Evolutionary conservation across 2,113 vertebrate species (phyloP), one percentile per base, ranked within the genome.

Genomic region (Xiphophorus maculatus): DNA sequence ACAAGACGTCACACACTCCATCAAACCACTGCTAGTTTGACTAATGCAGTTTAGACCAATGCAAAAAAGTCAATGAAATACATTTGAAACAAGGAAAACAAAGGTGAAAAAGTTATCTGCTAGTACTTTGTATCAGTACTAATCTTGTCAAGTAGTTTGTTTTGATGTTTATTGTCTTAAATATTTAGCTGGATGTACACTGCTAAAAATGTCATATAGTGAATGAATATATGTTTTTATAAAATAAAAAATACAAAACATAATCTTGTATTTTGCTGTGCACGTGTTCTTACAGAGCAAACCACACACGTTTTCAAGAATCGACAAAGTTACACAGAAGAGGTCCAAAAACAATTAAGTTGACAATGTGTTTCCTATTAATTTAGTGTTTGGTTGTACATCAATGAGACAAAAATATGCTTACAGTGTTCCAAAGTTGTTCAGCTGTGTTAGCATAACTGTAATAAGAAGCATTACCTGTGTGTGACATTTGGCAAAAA

Each of bases 1-100:
- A 84, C 90, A 91, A 92, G 89, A 93, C 82, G 88, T 92, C 92
- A 93, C 73, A 33, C 91, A 92, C 90, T 72, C 86, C 19, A 80
- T 90, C 73, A 90, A 86, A 86, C 66, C 35, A 10, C 76, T 15
- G 76, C 72, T 74, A 76, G 87, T 78, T 79, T 81, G 80, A 84
- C 86, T 76, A 83, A 83, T 62, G 74, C 81, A 58, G 72, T 78
- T 71, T 70, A 67, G 69, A 79, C 80, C 71, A 73, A 72, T 76
- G 78, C 80, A 69, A 65, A 48, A 48, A 65, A 27, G 63, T 69
- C 63, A 76, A 88, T 77, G 74, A 85, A 76, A 77, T 75, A 37
- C 33, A 60, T 74, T 61, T 69, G 66, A 60, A 61, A 80, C 73
- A 71, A 19, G 14, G 11, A 64, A 60, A 73, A 28, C 17, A 79